phyloP scores from a whole-genome alignment of 2,888 invertebrate species.

The Diplazon laetatorius region DNA sequence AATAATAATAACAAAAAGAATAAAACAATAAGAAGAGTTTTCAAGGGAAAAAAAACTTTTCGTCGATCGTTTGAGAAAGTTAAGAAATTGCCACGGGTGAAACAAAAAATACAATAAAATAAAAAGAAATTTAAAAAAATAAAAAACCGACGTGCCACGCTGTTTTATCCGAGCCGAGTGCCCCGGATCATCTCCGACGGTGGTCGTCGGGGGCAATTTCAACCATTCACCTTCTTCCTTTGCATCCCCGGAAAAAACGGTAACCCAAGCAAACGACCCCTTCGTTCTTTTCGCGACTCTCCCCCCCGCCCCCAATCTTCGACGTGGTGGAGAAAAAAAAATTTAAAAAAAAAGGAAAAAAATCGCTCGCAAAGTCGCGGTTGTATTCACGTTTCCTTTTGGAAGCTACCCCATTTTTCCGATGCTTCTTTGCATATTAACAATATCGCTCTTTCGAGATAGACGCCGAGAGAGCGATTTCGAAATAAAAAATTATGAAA shows the following conservation, averaged over 20 bases:
- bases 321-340: constrained; percentile 22
- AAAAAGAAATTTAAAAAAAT: too few species aligned
- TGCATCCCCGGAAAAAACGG: constrained; percentile 22
- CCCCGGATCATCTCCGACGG: constrained; percentile 75
- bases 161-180: constrained; percentile 64
- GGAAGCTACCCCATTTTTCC: constrained; percentile 81
- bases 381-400: constrained; percentile 78
- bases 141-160: constrained; percentile 22
- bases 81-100: constrained; percentile 43
- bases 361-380: constrained; percentile 63
- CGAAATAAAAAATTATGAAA: constrained; percentile 81
- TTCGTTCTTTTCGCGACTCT: constrained; percentile 46
- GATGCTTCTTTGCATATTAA: constrained; percentile 83
- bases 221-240: constrained; percentile 41
- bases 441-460: constrained; percentile 80
- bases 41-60: constrained; percentile 47
- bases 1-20: constrained; percentile 26
- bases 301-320: constrained; percentile 43
- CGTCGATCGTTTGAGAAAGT: constrained; percentile 48
- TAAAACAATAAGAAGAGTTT: neutral
- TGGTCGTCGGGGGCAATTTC: constrained; percentile 69
- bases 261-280: constrained; percentile 50
- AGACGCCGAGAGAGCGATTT: constrained; percentile 69
- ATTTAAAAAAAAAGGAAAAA: too few species aligned
- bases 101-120: too few species aligned